Evolutionary conservation across 2,888 invertebrate genomes (phyloP).

Genomic region (Cheilosia soror): DNA sequence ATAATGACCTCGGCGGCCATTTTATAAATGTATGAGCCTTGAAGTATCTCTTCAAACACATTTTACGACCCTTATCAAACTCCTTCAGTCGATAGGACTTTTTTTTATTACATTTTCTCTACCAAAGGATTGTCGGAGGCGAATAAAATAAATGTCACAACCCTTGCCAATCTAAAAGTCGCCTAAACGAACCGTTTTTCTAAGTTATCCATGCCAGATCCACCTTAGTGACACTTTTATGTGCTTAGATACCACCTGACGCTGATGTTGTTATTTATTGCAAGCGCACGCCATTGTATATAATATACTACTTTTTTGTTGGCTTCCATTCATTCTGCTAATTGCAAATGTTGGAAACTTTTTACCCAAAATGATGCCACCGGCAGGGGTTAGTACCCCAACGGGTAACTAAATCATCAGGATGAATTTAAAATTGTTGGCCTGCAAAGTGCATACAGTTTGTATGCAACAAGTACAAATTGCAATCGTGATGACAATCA

Average conservation of each 20-base stretch:
- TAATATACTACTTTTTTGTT: conserved; percentile 14
- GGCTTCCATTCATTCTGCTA: conserved; percentile 53
- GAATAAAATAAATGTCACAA: not conserved
- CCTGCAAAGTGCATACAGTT: not conserved
- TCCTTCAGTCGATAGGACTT: no score
- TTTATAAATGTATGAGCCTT: no score
- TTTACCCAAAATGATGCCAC: conserved; percentile 32
- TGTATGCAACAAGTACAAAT: conserved; percentile 48
- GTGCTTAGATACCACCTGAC: conserved; percentile 23
- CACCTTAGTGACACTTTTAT: conserved; percentile 50
- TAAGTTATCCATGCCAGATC: conserved; percentile 18
- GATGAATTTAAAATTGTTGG: conserved; percentile 34
- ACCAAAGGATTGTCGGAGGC: no score
- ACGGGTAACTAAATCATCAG: conserved; percentile 51
- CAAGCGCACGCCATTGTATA: conserved; percentile 3
- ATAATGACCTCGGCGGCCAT: no score
- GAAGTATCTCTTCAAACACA: no score
- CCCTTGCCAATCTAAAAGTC: conserved; percentile 48
- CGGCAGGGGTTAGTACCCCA: not conserved
- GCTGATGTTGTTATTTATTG: conserved; percentile 22
- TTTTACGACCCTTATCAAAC: no score
- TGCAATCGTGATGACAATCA: conserved; percentile 72
- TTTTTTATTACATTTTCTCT: no score
- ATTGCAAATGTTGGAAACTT: conserved; percentile 45
- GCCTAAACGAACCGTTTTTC: conserved; percentile 23